Evolutionary conservation across 2,888 invertebrate species (phyloP), one percentile per base, ranked within the genome.

Genomic region (Acrobasis repandana): DNA sequence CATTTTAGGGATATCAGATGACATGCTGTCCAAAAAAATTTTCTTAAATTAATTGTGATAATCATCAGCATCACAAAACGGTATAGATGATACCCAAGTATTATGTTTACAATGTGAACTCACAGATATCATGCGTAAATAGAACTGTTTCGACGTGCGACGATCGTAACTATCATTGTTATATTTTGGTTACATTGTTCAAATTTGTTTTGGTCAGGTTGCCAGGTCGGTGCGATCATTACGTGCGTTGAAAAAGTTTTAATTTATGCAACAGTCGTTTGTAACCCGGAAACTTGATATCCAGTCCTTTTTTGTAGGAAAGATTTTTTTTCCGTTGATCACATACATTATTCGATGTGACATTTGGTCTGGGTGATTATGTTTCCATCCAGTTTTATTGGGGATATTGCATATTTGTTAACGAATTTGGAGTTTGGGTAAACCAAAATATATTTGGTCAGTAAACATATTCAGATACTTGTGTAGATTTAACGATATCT

Each of bases 211-310:
- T 20, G 4, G 36, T 8, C 18, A 14, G 54, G 54, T 54, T 38
- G 38, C 16, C 38, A 10, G 54, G 36, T 38, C 54, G 33, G 28
- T 34, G 34, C 48, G 48, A 57, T 48, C 47, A 48, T 34, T 34
- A 48, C 16, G 52, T 47, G 16, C 60, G 60, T 52, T 36, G 16
- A 34, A 52, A 60, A 52, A 60, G 60, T 60, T 59, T 57, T 60
- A 52, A 52, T 52, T 47, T 52, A 60, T 52, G 33, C 60, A 18
- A 28, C 11, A 46, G 16, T 59, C 20, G 50, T 64, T 68, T 63
- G 68, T 62, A 56, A 65, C 65, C 67, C 61, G 69, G 65, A 70
- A 76, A 74, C 72, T 65, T 63, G 66, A 73, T 70, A 65, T 74
- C 73, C 71, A 65, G 75, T 72, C 59, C 54, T 58, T 62, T 57